A percentile compares a stretch with the other conserved stretches of the same genome.
These are phyloP conservation scores for Drosophila niveifrons DNA, from an alignment of 2,888 invertebrate genomes.

Conservation along the genomic window DNA sequence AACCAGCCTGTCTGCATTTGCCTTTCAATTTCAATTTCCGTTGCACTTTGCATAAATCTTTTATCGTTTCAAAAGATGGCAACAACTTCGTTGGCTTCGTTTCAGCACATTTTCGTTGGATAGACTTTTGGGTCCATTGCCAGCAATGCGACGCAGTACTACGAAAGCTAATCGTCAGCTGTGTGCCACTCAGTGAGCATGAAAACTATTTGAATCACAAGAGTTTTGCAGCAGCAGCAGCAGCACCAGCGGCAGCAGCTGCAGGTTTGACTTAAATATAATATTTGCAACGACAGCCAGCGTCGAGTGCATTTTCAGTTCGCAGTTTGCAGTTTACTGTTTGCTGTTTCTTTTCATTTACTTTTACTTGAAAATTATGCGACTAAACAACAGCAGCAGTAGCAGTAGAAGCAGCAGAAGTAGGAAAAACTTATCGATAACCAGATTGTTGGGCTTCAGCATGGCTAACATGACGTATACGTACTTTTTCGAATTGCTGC, in stretches of 20 bases:
- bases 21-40: conserved; percentile 71
- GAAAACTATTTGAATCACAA: conserved; percentile 55
- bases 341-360: conserved; percentile 50
- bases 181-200: conserved; percentile 55
- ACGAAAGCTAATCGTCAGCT: conserved; percentile 70
- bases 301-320: conserved; percentile 25
- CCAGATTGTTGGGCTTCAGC: conserved; percentile 21
- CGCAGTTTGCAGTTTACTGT: conserved; percentile 19
- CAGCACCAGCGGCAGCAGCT: conserved; percentile 34
- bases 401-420: conserved; percentile 2
- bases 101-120: conserved; percentile 17
- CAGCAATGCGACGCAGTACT: conserved; percentile 24
- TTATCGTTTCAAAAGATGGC: conserved; percentile 52
- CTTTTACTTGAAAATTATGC: conserved; percentile 41
- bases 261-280: conserved; percentile 37
- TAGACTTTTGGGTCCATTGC: conserved; percentile 26
- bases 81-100: conserved; percentile 44
- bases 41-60: conserved; percentile 74
- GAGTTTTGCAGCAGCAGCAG: conserved; percentile 31
- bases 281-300: conserved; percentile 21
- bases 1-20: conserved; percentile 40
- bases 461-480: conserved; percentile 46
- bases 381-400: conserved; percentile 16
- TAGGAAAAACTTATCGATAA: conserved; percentile 35
- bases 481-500: conserved; percentile 25